phyloP scores from a whole-genome alignment of 2,888 invertebrate genomes.

The Drosophila demipolita region DNA sequence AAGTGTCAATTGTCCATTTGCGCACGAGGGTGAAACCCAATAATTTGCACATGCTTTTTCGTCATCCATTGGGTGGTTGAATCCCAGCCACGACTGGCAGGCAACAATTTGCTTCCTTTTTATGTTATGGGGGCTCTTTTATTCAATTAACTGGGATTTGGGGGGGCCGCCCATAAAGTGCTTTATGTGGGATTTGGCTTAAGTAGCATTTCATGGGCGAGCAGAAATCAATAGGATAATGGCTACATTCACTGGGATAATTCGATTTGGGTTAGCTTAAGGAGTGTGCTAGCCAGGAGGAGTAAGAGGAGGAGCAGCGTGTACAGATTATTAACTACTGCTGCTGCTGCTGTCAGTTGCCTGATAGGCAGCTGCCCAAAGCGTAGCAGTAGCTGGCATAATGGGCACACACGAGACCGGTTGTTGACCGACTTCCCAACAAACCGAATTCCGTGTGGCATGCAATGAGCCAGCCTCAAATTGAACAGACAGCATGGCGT shows the following conservation, averaged over 20 bases:
- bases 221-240: conserved; percentile 56
- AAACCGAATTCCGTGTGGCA: conserved; percentile 65
- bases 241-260: conserved; percentile 44
- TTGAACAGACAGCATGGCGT: conserved; percentile 64
- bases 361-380: conserved; percentile 53
- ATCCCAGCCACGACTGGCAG: background rate
- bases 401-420: conserved; percentile 73
- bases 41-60: conserved; percentile 52
- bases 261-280: conserved; percentile 49
- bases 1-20: conserved; percentile 71
- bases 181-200: conserved; percentile 40
- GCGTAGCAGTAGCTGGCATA: conserved; percentile 64
- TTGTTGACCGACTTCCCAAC: conserved; percentile 68
- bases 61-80: conserved; percentile 23
- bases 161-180: conserved; percentile 37
- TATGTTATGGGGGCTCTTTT: conserved; percentile 18
- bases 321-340: conserved; percentile 36
- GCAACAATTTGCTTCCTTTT: background rate
- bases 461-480: conserved; percentile 57
- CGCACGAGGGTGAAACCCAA: conserved; percentile 60
- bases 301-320: conserved; percentile 16
- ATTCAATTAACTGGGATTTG: conserved; percentile 72
- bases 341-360: conserved; percentile 41
- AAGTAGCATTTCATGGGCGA: conserved; percentile 36
- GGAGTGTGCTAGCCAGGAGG: background rate